A percentile compares a stretch with the other conserved stretches of the same genome.
phyloP scores from a whole-genome alignment of 2,888 invertebrate species.

The Cheilosia impressa region DNA sequence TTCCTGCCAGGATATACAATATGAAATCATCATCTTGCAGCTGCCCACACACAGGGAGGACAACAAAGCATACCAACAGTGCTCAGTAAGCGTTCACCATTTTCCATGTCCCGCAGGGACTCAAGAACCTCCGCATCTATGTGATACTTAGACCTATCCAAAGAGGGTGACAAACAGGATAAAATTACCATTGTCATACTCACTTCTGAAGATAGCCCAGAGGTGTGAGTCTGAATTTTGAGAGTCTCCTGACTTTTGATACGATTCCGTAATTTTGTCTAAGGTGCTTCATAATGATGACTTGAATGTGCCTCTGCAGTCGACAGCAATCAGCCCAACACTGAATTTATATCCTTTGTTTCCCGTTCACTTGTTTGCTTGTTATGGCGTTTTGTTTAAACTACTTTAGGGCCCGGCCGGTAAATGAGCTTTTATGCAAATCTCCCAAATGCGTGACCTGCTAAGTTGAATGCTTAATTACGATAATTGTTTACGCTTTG shows the following conservation, averaged over 20 bases:
- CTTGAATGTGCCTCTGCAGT: constrained; percentile 5
- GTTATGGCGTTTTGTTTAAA: constrained; percentile 25
- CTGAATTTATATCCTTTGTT: constrained; percentile 34
- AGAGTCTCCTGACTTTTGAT: constrained; percentile 59
- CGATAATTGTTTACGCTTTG: constrained; percentile 67
- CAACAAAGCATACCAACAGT: constrained; percentile 24
- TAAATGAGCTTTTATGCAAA: constrained; percentile 60
- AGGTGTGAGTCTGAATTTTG: constrained; percentile 43
- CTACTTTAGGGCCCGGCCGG: not conserved
- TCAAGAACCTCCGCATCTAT: constrained; percentile 47
- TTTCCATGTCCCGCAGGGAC: constrained; percentile 57
- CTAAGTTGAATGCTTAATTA: constrained; percentile 62
- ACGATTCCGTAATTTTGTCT: constrained; percentile 53
- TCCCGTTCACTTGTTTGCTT: constrained; percentile 31
- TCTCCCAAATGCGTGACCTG: constrained; percentile 68
- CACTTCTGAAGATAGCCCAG: constrained; percentile 63
- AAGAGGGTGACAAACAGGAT: constrained; percentile 21
- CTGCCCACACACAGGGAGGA: not conserved
- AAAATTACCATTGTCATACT: constrained; percentile 5
- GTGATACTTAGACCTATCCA: constrained; percentile 49
- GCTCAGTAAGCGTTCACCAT: constrained; percentile 27
- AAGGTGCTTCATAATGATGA: constrained; percentile 45
- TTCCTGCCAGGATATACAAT: constrained; percentile 40
- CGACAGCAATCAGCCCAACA: constrained; percentile 16
- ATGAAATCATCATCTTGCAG: constrained; percentile 23